A percentile compares a stretch with the other conserved stretches of the same genome.
These are phyloP conservation scores for Drosophila buzzatii DNA, from an alignment of 2,888 invertebrate genomes.

Conservation along the genomic window DNA sequence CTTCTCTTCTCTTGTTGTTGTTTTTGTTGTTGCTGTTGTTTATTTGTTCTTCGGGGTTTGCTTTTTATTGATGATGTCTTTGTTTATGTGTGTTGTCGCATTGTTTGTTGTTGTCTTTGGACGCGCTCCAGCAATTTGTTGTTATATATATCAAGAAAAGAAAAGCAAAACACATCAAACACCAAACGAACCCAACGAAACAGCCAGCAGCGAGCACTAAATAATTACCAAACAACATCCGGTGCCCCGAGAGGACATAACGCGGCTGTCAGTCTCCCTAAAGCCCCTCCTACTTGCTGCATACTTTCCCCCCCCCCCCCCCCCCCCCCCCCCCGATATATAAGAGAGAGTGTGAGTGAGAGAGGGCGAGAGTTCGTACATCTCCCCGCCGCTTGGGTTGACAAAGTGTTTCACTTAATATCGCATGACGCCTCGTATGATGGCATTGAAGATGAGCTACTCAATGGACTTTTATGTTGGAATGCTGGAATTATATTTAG, in stretches of 20 bases:
- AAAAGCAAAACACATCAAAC: constrained; percentile 77
- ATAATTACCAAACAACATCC: constrained; percentile 81
- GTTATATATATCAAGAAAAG: constrained; percentile 59
- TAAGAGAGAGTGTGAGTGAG: not conserved
- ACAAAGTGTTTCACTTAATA: constrained; percentile 83
- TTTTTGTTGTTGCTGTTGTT: constrained; percentile 36
- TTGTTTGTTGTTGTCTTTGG: constrained; percentile 71
- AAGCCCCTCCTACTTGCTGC: constrained; percentile 7
- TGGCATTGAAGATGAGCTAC: constrained; percentile 62
- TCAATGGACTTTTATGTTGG: constrained; percentile 54
- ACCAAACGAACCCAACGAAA: constrained; percentile 36
- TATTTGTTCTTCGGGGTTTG: constrained; percentile 61
- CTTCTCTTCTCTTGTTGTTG: constrained; percentile 12
- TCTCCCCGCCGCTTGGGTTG: constrained; percentile 54
- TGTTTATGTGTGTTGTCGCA: constrained; percentile 77
- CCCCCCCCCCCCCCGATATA: not conserved
- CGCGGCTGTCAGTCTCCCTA: constrained; percentile 49
- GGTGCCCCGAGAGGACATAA: constrained; percentile 69
- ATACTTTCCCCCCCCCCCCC: not conserved
- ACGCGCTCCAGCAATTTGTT: constrained; percentile 80
- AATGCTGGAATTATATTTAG: constrained; percentile 48
- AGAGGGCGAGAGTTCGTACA: not conserved
- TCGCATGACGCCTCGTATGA: constrained; percentile 76
- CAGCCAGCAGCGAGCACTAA: constrained; percentile 68
- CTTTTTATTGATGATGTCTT: constrained; percentile 80